Base-by-base conservation (phyloP, 2,113 vertebrate genomes). In the Mirounga angustirostris region DNA sequence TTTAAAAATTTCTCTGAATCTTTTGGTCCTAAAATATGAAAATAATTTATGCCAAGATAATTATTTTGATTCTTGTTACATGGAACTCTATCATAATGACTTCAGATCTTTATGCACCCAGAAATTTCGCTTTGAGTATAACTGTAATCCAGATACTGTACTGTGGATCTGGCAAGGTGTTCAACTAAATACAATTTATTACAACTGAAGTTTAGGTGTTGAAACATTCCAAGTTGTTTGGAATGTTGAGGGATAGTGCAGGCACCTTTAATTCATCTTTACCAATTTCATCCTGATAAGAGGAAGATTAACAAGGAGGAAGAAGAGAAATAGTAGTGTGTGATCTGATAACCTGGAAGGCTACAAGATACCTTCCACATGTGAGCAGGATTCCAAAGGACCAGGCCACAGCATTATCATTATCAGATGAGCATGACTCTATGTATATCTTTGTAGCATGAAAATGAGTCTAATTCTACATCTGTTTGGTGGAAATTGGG, bases 61-160 rank as follows among this genome's bases (percentile, higher is more conserved):
- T 94, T 71, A 73, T 84, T 96, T 76, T 96, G 95, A 83, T 89
- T 97, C 63, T 86, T 88, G 22, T 82, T 67, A 58, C 76, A 63
- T 16, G 26, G 50, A 96, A 89, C 28, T 95, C 78, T 84, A 30
- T 73, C 54, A 67, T 61, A 56, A 85, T 93, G 54, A 86, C 85
- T 91, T 89, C 52, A 76, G 46, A 61, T 81, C 36, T 33, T 74
- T 54, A 58, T 65, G 18, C 16, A 83, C 30, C 2, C 74, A 83
- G 33, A 18, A 16, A 43, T 81, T 89, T 95, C 52, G 26, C 36
- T 81, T 92, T 91, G 28, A 74, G 36, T 78, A 63, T 43, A 95
- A 54, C 0, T 92, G n/a, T 94, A 82, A 86, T 82, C 46, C 56
- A 92, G 89, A 82, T 67, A 76, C 56, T 80, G 16, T 22, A 50